These are phyloP conservation scores for Holacanthella duospinosa DNA, from an alignment of 2,888 invertebrate species.

Conservation along the genomic window DNA sequence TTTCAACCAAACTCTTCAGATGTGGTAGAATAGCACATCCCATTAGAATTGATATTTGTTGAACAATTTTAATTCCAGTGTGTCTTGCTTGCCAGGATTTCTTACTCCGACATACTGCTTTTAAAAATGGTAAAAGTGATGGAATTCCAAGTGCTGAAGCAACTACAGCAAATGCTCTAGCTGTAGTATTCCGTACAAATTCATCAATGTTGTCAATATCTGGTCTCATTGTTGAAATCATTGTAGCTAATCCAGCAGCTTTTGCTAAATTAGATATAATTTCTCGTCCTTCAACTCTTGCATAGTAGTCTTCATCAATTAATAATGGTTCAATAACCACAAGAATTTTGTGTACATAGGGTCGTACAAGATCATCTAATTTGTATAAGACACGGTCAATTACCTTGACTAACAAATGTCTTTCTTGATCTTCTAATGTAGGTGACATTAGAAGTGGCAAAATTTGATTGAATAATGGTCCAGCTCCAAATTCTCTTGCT, in stretches of 20 bases:
- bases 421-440: conserved; percentile 96
- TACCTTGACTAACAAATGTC: conserved; percentile 95
- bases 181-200: conserved; percentile 98
- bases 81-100: conserved; percentile 99
- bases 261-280: conserved; percentile 98
- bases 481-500: conserved; percentile 79
- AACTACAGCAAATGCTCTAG: conserved; percentile 98
- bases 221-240: conserved; percentile 99
- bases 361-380: conserved; percentile 93
- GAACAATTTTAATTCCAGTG: conserved; percentile 98
- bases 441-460: conserved; percentile 98
- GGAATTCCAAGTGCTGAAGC: conserved; percentile 98
- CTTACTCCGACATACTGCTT: conserved; percentile 97
- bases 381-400: conserved; percentile 98
- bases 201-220: conserved; percentile 99
- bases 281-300: conserved; percentile 96
- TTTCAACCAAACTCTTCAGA: conserved; percentile 93
- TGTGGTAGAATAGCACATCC: conserved; percentile 98
- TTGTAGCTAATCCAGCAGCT: conserved; percentile 96
- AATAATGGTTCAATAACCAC: conserved; percentile 97
- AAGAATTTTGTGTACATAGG: conserved; percentile 98
- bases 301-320: conserved; percentile 99
- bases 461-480: conserved; percentile 97
- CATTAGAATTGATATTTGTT: conserved; percentile 99
- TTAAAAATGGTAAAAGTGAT: conserved; percentile 90